Conservation (phyloP, 1,140 invertebrate genomes). For the Reticulitermes speratus region DNA sequence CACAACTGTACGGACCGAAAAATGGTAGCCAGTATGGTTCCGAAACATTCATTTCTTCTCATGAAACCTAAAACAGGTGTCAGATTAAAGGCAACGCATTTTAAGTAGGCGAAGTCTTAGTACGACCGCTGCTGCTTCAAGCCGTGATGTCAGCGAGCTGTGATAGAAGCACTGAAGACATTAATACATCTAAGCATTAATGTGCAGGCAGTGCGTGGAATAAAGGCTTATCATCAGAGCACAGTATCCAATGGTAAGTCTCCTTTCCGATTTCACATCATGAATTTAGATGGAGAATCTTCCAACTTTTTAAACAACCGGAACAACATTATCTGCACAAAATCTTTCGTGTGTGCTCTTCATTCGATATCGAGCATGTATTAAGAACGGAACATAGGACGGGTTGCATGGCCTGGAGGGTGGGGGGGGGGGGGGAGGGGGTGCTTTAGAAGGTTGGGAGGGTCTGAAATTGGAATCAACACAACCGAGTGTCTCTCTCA, state of each 20-base stretch:
- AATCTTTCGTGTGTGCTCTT: background rate
- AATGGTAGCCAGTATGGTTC: too few relatives aligned
- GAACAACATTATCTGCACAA: background rate
- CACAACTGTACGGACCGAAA: too few relatives aligned
- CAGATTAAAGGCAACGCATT: too few relatives aligned
- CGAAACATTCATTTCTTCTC: too few relatives aligned
- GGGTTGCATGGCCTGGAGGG: background rate
- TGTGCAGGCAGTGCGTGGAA: too few relatives aligned
- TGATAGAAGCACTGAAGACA: too few relatives aligned
- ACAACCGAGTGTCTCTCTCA: slow-evolving; percentile 32
- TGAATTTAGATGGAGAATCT: background rate
- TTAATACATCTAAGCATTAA: too few relatives aligned
- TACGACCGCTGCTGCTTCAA: too few relatives aligned
- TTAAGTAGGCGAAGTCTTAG: too few relatives aligned
- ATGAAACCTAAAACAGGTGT: too few relatives aligned
- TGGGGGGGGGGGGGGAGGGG: background rate
- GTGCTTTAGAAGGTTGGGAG: background rate
- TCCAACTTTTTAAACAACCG: background rate
- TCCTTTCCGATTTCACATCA: background rate
- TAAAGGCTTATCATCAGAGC: background rate
- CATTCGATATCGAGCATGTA: background rate
- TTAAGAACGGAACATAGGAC: background rate
- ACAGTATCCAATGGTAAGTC: background rate
- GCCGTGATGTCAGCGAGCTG: too few relatives aligned
- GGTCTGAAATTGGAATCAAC: slow-evolving; percentile 10